Evolutionary conservation across 1,140 invertebrate genomes (phyloP).

Genomic region (Megathymus violae): DNA sequence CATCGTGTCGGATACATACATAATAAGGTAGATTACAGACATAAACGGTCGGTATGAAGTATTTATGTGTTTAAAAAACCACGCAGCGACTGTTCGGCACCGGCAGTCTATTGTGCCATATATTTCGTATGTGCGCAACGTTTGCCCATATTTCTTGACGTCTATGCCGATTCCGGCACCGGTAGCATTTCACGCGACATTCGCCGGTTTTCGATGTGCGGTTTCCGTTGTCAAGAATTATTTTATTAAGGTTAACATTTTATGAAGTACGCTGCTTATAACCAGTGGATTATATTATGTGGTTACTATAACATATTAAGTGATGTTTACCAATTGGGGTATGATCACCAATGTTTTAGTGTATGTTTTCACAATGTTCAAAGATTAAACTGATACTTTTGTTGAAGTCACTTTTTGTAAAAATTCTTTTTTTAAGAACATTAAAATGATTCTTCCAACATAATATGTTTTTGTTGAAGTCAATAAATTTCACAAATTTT

Average conservation of each 20-base stretch:
- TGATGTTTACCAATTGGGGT: too few species aligned
- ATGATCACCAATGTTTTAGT: too few species aligned
- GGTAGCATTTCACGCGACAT: conserved; percentile 74
- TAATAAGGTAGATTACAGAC: conserved; percentile 18
- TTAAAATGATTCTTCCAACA: too few species aligned
- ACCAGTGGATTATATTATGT: background rate
- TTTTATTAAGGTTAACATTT: conserved; percentile 67
- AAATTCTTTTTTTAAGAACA: too few species aligned
- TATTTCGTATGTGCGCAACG: conserved; percentile 68
- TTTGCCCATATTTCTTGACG: conserved; percentile 71
- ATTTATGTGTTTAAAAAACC: conserved; percentile 25
- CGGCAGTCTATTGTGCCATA: conserved; percentile 55
- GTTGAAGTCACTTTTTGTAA: too few species aligned
- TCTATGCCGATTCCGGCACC: conserved; percentile 64
- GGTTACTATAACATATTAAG: too few species aligned
- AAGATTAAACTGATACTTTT: too few species aligned
- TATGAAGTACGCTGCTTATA: background rate
- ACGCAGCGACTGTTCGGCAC: conserved; percentile 54
- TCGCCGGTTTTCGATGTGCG: conserved; percentile 71
- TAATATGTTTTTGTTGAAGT: too few species aligned
- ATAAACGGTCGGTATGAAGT: conserved; percentile 26
- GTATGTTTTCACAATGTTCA: too few species aligned
- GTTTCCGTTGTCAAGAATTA: conserved; percentile 69
- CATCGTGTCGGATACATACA: too few species aligned
- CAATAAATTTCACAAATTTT: too few species aligned